Conservation (phyloP, 2,797 vertebrate genomes). For the Podarcis lilfordi region DNA sequence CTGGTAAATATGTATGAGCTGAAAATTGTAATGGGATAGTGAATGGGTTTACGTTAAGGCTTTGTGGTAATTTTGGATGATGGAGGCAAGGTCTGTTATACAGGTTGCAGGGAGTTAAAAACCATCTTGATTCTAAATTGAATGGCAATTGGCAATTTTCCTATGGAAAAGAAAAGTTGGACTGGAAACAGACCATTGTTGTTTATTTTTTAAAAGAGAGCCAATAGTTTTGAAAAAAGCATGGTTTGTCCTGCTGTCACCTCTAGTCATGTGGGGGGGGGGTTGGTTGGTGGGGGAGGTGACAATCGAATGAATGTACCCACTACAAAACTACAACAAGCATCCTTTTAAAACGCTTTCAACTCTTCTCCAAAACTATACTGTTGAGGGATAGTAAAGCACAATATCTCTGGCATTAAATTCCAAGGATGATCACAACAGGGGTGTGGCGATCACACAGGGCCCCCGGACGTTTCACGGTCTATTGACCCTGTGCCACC, state of each 20-base stretch:
- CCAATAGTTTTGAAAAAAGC: not conserved
- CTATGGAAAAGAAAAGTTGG: not conserved
- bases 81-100: not conserved
- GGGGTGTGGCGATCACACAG: too few species aligned
- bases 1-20: conserved; percentile 6
- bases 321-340: too few species aligned
- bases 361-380: too few species aligned
- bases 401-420: too few species aligned
- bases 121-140: not conserved
- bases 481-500: too few species aligned
- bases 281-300: too few species aligned
- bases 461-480: too few species aligned
- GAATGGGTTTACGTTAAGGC: not conserved
- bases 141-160: not conserved
- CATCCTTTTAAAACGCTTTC: too few species aligned
- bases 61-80: conserved; percentile 6
- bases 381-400: too few species aligned
- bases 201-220: not conserved
- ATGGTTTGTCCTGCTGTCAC: not conserved
- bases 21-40: conserved; percentile 4
- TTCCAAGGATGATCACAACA: too few species aligned
- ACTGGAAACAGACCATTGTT: not conserved
- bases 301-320: not conserved
- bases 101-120: not conserved
- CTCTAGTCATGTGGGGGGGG: too few species aligned